phyloP scores from a whole-genome alignment of 2,113 vertebrate species.

The Serilophus lunatus region DNA sequence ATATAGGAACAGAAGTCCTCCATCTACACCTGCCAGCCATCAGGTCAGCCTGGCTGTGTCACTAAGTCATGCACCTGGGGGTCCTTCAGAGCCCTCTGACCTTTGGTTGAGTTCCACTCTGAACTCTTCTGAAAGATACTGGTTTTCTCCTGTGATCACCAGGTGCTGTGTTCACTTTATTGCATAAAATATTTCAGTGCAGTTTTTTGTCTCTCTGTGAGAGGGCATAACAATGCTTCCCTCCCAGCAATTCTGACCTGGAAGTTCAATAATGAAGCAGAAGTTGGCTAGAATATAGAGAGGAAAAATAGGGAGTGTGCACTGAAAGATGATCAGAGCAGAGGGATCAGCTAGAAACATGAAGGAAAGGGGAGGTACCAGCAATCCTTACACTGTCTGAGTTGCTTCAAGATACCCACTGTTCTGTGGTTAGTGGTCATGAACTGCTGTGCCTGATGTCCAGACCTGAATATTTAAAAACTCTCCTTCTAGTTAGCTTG shows the following conservation, averaged over 20 bases:
- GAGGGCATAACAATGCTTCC: neutral
- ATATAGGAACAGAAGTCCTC: neutral
- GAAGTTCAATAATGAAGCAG: neutral
- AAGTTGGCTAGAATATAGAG: neutral
- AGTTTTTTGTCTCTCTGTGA: neutral
- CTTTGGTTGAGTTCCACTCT: neutral
- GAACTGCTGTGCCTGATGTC: neutral
- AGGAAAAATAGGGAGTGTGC: neutral
- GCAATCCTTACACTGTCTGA: neutral
- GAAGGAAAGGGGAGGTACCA: neutral
- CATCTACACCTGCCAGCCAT: neutral
- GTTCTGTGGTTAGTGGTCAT: neutral
- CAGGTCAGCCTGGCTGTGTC: neutral
- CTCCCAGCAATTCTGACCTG: neutral
- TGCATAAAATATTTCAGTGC: neutral
- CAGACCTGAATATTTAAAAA: neutral
- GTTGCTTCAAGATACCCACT: neutral
- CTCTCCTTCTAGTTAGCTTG: neutral
- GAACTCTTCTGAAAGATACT: neutral
- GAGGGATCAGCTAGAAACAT: neutral
- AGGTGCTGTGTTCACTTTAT: neutral
- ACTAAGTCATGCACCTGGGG: neutral
- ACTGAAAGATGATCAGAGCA: neutral
- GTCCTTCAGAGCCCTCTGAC: neutral
- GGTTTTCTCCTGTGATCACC: neutral